These are phyloP conservation scores for Halesus radiatus DNA, from an alignment of 1,140 invertebrate species.

Conservation along the genomic window DNA sequence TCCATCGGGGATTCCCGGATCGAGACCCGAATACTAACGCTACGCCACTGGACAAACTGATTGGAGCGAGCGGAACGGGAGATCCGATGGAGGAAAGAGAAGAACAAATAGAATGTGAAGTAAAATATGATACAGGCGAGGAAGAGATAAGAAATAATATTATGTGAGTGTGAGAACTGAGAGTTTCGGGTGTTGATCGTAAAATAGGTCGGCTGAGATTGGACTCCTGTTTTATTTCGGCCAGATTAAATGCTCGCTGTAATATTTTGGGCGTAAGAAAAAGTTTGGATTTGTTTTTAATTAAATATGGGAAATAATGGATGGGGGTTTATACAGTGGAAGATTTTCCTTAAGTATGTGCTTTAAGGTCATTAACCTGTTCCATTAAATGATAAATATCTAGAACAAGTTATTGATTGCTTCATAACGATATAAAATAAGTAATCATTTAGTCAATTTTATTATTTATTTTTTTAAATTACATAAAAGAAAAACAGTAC, in stretches of 20 bases:
- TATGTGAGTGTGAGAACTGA: background rate
- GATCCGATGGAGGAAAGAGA: background rate
- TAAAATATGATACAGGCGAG: background rate
- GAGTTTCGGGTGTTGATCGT: background rate
- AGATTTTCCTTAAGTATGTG: too few species aligned
- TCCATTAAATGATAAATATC: background rate
- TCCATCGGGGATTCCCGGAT: conserved; percentile 60
- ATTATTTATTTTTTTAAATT: too few species aligned
- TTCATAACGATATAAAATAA: too few species aligned
- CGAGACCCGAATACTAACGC: conserved; percentile 47
- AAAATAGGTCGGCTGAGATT: conserved; percentile 37
- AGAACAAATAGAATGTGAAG: background rate
- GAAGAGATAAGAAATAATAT: conserved; percentile 47
- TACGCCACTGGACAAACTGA: conserved; percentile 17
- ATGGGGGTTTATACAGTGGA: too few species aligned
- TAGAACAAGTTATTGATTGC: too few species aligned
- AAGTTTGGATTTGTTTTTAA: background rate
- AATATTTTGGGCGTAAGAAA: background rate
- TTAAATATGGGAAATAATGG: background rate
- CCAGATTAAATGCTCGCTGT: background rate
- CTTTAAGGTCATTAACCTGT: background rate
- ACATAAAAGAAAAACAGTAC: too few species aligned
- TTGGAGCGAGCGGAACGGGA: background rate
- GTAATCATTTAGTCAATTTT: too few species aligned
- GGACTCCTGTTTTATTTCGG: background rate